phyloP scores from a whole-genome alignment of 2,888 invertebrate species.

The Iphiclides podalirius region DNA sequence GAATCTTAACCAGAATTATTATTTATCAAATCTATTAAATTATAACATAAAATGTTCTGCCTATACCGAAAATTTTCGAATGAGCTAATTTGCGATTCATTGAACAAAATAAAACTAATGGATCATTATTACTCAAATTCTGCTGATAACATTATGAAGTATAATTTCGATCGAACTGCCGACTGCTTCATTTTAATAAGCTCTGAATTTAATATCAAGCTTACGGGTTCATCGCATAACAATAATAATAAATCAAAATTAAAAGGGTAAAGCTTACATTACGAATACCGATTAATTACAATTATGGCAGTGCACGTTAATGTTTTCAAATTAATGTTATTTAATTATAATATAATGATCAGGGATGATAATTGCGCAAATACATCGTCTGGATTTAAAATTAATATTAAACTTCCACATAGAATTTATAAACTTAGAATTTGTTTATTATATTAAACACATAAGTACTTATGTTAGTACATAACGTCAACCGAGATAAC shows the following conservation, averaged over 20 bases:
- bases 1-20: no score
- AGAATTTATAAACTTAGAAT: no score
- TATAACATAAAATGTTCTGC: no score
- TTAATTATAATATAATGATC: not conserved
- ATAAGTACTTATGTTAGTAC: no score
- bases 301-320: not conserved
- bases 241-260: no score
- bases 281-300: not conserved
- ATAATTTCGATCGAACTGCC: constrained; percentile 4
- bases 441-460: no score
- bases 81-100: constrained; percentile 3
- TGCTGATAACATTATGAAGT: constrained; percentile 7
- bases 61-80: constrained; percentile 2
- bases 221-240: not conserved
- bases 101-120: constrained; percentile 8
- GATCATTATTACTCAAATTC: constrained; percentile 1
- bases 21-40: no score
- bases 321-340: not conserved
- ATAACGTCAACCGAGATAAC: no score
- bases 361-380: not conserved
- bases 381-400: not conserved
- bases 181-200: constrained; percentile 6
- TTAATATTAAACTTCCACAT: no score
- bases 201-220: not conserved
- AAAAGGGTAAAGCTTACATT: no score